phyloP scores from a whole-genome alignment of 2,888 invertebrate genomes.

The Disparrhopalites patrizii region DNA sequence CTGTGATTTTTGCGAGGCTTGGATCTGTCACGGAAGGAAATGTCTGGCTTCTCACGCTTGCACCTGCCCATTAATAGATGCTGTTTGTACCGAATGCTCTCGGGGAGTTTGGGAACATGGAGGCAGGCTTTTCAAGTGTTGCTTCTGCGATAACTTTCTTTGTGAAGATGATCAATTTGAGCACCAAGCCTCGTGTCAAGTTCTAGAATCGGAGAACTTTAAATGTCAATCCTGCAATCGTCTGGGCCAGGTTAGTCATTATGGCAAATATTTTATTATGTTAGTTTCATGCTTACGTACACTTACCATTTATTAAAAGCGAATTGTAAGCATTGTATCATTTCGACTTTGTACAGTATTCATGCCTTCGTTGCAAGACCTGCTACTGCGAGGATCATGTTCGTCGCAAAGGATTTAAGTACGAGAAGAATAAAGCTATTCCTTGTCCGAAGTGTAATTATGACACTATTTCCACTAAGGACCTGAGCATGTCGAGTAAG shows the following conservation, averaged over 20 bases:
- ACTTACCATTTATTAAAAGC: no score
- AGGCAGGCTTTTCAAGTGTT: constrained; percentile 75
- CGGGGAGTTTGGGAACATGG: constrained; percentile 95
- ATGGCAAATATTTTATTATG: no score
- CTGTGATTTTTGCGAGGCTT: constrained; percentile 96
- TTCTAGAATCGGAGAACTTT: constrained; percentile 87
- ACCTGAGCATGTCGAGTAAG: constrained; percentile 92
- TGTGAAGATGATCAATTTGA: constrained; percentile 97
- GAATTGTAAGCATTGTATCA: no score
- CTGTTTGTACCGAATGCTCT: constrained; percentile 86
- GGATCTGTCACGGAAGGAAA: constrained; percentile 92
- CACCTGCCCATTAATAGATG: constrained; percentile 81
- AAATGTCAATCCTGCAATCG: constrained; percentile 65
- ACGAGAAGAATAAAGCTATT: constrained; percentile 73
- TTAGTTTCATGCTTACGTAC: no score
- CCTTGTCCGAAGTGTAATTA: constrained; percentile 94
- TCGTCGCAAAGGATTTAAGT: constrained; percentile 82
- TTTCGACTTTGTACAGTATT: constrained; percentile 7
- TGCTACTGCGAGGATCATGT: constrained; percentile 98
- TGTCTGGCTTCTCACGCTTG: constrained; percentile 82
- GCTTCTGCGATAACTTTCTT: constrained; percentile 77
- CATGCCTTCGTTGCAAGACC: constrained; percentile 77
- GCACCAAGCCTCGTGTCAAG: constrained; percentile 95
- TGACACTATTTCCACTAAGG: constrained; percentile 88
- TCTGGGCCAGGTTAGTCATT: constrained; percentile 39